Conservation (phyloP, 2,113 vertebrate genomes). For the Varanus komodoensis region DNA sequence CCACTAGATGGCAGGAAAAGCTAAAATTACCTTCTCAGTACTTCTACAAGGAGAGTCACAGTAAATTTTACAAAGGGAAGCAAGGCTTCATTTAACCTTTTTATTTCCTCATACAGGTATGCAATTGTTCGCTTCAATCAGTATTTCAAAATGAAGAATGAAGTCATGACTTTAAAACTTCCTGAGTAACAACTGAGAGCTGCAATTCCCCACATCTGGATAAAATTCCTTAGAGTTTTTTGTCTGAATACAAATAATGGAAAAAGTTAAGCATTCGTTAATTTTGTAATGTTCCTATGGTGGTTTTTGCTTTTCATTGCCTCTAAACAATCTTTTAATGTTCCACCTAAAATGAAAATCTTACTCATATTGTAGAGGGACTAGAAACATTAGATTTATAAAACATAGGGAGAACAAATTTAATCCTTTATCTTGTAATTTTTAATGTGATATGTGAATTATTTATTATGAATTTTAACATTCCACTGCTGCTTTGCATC, state of each 20-base stretch:
- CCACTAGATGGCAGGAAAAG: conserved; percentile 72
- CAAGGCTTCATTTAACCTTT: conserved; percentile 9
- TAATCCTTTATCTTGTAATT: conserved; percentile 75
- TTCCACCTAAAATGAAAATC: conserved; percentile 75
- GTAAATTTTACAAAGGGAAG: accelerated
- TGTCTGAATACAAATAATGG: conserved; percentile 73
- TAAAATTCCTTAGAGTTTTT: conserved; percentile 59
- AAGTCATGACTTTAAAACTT: conserved; percentile 84
- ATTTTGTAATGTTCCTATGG: conserved; percentile 76
- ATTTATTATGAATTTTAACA: conserved; percentile 81
- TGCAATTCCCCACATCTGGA: conserved; percentile 62
- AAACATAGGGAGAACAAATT: conserved; percentile 71
- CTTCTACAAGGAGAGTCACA: background rate
- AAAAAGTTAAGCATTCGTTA: conserved; percentile 77
- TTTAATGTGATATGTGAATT: conserved; percentile 80
- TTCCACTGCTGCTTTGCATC: conserved; percentile 75
- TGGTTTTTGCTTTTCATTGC: conserved; percentile 76
- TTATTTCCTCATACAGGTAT: conserved; percentile 81
- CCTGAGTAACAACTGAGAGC: conserved; percentile 83
- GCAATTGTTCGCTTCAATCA: conserved; percentile 95
- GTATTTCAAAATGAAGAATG: conserved; percentile 97
- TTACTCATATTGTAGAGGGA: conserved; percentile 71
- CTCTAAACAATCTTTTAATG: conserved; percentile 76
- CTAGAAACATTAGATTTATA: conserved; percentile 67
- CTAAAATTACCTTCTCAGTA: background rate